Base-by-base conservation (phyloP, 2,888 invertebrate species). In the Uloborus plumipes region DNA sequence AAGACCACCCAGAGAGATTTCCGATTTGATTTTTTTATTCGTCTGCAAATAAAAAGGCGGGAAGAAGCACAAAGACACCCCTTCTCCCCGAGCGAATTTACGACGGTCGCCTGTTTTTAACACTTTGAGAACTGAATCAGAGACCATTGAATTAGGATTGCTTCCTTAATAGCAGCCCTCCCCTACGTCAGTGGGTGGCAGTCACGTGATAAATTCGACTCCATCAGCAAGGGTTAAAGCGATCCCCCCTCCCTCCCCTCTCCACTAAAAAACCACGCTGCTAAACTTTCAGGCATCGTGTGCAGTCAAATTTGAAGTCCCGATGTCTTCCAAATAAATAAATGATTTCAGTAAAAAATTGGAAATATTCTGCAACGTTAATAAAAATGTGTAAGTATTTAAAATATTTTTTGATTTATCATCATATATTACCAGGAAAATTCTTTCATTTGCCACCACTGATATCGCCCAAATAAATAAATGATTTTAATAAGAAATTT, bases 41-140 rank as follows among this genome's bases (percentile, higher is more conserved):
- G 58, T 26, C 49, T 51, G 15, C 59, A 47, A 59, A 79, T 79
- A 79, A 79, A 79, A 79, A 72, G 66, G 55, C 72, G 18, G 65
- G 47, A 55, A 76, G 62, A 20, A 20, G 47, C 47, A 58, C 50
- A n/a, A 18, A 62, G 62, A 62, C 39, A 62, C 53, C 66, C 50
- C 39, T 64, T 64, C 39, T 58, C 47, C n/a, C 26, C 61, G 31
- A 49, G 18, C 16, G 72, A 51, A 72, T 79, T 79, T 72, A 72
- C 72, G 79, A 73, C 14, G 22, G 18, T 13, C 16, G 61, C 18
- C 79, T 73, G 79, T 58, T 22, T 58, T 67, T 72, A 79, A 79
- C 79, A 72, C 79, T 79, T 79, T 79, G 79, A 79, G 50, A 51
- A 79, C 79, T 59, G 79, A 79, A 73, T 79, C 66, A 66, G 65